Evolutionary conservation across 2,888 invertebrate genomes (phyloP), one percentile per base, ranked within the genome.

Genomic region (Agrypnus murinus): DNA sequence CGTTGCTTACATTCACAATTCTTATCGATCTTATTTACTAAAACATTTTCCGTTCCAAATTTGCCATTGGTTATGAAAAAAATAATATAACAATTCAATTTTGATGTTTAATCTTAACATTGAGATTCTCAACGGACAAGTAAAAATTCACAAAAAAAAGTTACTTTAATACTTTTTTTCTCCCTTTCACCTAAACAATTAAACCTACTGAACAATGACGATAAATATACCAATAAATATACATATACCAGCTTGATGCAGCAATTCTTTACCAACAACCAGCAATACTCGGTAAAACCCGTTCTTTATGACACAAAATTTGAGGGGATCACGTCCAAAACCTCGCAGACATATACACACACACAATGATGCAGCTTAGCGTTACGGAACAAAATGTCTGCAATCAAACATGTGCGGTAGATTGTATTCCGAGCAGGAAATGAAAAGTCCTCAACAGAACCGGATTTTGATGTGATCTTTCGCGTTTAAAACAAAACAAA

Each of bases 251-350:
- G 68, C 71, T 74, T 76, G 25, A 74, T 74, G 66, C 59, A 77
- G 77, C 75, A 76, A 79, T 80, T 81, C 79, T 79, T 79, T 76
- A 72, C 48, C 68, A 74, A 74, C 69, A 63, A 58, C 17, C 76
- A 80, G 80, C 81, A 79, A 78, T 79, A 76, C 78, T 73, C 77
- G 75, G 77, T 80, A 80, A 25, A 81, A 79, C 79, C 79, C 75
- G 74, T 72, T 76, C 76, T 78, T 78, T 69, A 79, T 78, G 79
- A 75, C 72, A 74, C 55, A 75, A 74, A 78, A 77, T 78, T 79
- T 75, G 68, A 75, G 75, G 48, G 77, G 45, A 68, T 68, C 65
- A 50, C 62, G 63, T 63, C 63, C 68, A 55, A 63, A 67, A 60
- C 45, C 59, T 25, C 25, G 5, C 25, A 25, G 25, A 25, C 25